Base-by-base conservation (phyloP, 1,140 invertebrate genomes). In the Temnothorax longispinosus region DNA sequence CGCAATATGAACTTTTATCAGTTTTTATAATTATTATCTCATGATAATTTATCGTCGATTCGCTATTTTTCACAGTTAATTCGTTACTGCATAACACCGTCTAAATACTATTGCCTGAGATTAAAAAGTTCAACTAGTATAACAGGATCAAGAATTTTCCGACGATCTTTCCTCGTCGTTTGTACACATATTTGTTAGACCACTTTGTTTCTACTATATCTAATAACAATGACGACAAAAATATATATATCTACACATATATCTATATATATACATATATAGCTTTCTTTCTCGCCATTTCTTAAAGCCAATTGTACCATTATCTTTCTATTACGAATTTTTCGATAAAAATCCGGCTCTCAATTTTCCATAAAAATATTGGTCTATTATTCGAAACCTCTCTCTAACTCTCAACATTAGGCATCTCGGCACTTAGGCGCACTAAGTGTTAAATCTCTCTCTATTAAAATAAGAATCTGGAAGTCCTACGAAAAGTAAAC, bases 41-140 rank as follows among this genome's bases (percentile, higher is more conserved):
- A 5, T 35, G 32, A 15, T 41, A 69, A 69, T 18, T 69, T 21
- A 41, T 60, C 41, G 15, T 58, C 38, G 5, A 32, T 38, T 54
- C 6, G 7, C 10, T 15, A 41, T 41, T 41, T 41, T 6, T 41
- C 38, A 41, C 38, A 52, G 13, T 71, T 71, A 81, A 71, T 71
- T 71, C 7, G 35, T 69, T 71, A 38, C n/a, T 81, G 38, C 50
- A 54, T 44, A 71, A 81, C 6, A 18, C 13, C 47, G n/a, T 52
- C 32, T 56, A 71, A 41, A 71, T 54, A 80, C 38, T 81, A 81
- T 58, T 32, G 56, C 78, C 47, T 81, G 47, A 71, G 56, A 44
- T 81, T 27, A 52, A 64, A 64, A 67, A 54, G 13, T 44, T n/a
- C 15, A 71, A 18, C 35, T 69, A 80, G 52, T 11, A 27, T 27